Base-by-base conservation (phyloP, 2,797 vertebrate species). In the Hypotaenidia philippensis region DNA sequence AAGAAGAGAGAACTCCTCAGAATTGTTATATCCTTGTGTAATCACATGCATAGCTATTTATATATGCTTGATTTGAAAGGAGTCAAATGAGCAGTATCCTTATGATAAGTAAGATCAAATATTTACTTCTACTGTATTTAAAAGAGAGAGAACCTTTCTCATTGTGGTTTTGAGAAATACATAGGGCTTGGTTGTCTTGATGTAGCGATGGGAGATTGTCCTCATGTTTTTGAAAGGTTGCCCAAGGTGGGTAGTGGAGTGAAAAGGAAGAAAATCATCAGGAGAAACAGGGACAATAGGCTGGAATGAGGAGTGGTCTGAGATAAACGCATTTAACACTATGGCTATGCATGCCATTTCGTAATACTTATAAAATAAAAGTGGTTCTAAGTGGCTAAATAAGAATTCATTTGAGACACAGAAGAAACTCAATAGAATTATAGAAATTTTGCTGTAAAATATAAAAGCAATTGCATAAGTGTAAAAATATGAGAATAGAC, bases 111-210 rank as follows among this genome's bases (percentile, higher is more conserved):
- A 65, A 8, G 36, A 83, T 87, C 69, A 76, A 94, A 74, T 94
- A 90, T 65, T 76, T 93, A 90, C 74, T 95, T 77, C 94, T 74
- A 76, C 89, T 74, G 45, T 89, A 88, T 83, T 88, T 89, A 87
- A 95, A 92, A 87, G 26, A 89, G 97, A 95, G 74, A 84, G 32
- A 32, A 36, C 32, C 29, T 47, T 97, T 97, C 94, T 96, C 87
- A 89, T 45, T 63, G 77, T 83, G 60, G 41, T 95, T 95, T 96
- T 94, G 89, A 96, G 89, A 83, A 93, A 79, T 10, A 44, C 17
- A 52, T 66, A 83, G 59, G 75, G 25, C 41, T 81, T 85, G 45
- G 89, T 66, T 93, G 64, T 75, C 63, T 49, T 95, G 36, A 70
- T 70, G 53, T 65, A 91, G 82, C 47, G 32, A 52, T 59, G 60